phyloP scores from a whole-genome alignment of 2,797 vertebrate species.

The Luscinia luscinia region DNA sequence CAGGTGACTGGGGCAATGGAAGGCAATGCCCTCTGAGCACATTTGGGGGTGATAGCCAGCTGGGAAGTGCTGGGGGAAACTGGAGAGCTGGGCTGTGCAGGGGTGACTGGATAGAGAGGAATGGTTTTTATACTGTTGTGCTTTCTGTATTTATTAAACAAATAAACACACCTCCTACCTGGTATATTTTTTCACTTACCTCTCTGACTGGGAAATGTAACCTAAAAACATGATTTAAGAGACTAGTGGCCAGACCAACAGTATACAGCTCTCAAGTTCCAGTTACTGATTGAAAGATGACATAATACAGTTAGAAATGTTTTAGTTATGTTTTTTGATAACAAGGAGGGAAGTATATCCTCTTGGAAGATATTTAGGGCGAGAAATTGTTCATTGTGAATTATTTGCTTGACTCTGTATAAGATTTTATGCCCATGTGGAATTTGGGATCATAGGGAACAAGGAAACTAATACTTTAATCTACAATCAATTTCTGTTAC shows the following conservation, averaged over 20 bases:
- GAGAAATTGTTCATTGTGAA: background rate
- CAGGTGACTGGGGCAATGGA: accelerated
- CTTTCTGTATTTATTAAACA: background rate
- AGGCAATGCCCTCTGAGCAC: accelerated
- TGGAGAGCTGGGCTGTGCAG: background rate
- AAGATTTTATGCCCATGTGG: background rate
- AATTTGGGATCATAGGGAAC: background rate
- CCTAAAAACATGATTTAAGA: background rate
- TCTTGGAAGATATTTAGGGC: background rate
- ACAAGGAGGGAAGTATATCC: background rate
- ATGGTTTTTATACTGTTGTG: background rate
- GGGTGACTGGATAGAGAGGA: background rate
- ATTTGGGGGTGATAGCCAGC: background rate
- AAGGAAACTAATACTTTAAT: background rate
- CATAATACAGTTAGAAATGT: background rate
- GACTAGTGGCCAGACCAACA: background rate
- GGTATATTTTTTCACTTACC: background rate
- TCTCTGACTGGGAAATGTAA: background rate
- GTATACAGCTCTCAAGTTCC: background rate
- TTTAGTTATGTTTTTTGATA: background rate
- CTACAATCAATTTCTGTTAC: background rate
- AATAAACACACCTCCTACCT: background rate
- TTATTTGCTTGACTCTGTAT: background rate
- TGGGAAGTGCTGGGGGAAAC: background rate
- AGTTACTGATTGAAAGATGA: background rate